These are phyloP conservation scores for Meganola albula DNA, from an alignment of 2,888 invertebrate species.

Conservation along the genomic window DNA sequence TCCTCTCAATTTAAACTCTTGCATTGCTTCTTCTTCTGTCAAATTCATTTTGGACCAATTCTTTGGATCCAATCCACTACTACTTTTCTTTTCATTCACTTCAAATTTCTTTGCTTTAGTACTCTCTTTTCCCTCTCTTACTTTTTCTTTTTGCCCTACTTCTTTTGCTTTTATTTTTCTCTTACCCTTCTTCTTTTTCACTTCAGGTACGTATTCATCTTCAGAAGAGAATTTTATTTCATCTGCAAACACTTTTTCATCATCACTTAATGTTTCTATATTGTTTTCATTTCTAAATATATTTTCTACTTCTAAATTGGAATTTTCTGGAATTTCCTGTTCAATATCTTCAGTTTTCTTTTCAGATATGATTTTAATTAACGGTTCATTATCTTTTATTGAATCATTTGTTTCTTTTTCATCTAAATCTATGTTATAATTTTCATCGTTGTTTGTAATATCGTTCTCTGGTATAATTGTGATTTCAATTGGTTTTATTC, in stretches of 20 bases:
- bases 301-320: conserved; percentile 3
- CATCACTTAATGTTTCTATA: background rate
- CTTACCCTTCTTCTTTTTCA: background rate
- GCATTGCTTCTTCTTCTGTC: conserved; percentile 52
- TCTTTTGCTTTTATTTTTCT: conserved; percentile 3
- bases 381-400: background rate
- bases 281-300: conserved; percentile 5
- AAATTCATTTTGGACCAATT: conserved; percentile 52
- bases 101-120: conserved; percentile 9
- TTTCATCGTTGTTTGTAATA: too few relatives aligned
- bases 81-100: background rate
- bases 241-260: too few relatives aligned
- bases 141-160: background rate
- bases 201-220: too few relatives aligned
- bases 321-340: background rate
- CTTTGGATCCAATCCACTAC: conserved; percentile 28
- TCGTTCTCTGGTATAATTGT: too few relatives aligned
- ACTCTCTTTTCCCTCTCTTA: background rate
- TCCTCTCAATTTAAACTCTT: conserved; percentile 42
- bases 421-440: too few relatives aligned
- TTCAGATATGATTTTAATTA: background rate
- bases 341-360: background rate
- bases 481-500: too few relatives aligned
- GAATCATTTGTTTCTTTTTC: background rate
- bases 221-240: too few relatives aligned